Percentiles rank a stretch among this genome's conserved stretches.
These are phyloP conservation scores for Myodes glareolus DNA, from an alignment of 2,113 vertebrate species.

Conservation along the genomic window DNA sequence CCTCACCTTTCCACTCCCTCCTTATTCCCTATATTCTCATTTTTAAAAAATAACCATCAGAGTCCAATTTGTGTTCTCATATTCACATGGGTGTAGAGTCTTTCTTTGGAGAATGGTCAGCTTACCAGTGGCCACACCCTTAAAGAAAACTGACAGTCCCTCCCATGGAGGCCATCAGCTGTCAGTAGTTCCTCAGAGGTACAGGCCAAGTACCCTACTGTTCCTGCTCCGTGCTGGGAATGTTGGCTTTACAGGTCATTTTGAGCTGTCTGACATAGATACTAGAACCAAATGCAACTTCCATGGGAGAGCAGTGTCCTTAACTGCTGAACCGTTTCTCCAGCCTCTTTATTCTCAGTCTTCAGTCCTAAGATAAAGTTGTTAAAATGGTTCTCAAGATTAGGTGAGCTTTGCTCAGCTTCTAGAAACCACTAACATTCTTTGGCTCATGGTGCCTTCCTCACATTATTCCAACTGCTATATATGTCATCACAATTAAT, in stretches of 20 bases:
- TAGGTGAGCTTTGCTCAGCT: neutral
- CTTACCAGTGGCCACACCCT: neutral
- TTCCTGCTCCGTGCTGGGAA: no score
- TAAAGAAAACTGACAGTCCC: neutral
- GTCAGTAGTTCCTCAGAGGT: neutral
- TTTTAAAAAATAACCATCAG: neutral
- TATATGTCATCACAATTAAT: constrained; percentile 19
- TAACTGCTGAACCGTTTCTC: neutral
- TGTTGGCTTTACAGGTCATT: neutral
- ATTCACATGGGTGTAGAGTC: neutral
- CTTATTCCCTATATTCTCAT: neutral
- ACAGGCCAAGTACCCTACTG: neutral
- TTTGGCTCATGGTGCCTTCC: neutral
- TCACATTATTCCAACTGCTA: neutral
- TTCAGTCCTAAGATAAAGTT: constrained; percentile 8
- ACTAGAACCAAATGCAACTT: no score
- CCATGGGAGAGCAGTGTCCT: neutral
- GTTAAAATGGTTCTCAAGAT: neutral
- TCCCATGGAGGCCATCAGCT: neutral
- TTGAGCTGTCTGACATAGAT: neutral
- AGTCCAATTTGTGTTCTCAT: neutral
- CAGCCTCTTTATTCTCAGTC: neutral
- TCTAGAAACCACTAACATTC: constrained; percentile 18
- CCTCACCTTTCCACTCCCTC: neutral
- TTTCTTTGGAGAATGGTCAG: neutral